These are phyloP conservation scores for Scrobipalpa atriplicella DNA, from an alignment of 2,888 invertebrate species.

Conservation along the genomic window DNA sequence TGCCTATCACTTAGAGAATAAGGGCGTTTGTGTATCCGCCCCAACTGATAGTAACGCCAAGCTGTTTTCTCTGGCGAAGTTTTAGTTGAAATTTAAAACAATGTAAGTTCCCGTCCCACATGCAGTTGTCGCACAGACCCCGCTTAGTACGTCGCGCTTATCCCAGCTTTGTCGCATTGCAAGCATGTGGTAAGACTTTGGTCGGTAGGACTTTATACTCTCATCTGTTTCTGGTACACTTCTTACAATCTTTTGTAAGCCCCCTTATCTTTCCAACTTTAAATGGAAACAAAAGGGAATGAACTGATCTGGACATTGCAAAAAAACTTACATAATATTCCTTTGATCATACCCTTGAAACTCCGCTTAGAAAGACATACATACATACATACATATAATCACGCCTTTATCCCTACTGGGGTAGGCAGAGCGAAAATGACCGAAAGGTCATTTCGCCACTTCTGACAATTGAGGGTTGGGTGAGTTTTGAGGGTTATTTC, in stretches of 20 bases:
- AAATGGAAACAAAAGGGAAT: neutral
- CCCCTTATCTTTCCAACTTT: neutral
- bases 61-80: neutral
- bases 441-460: too few relatives aligned
- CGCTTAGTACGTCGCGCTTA: conserved; percentile 9
- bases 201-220: neutral
- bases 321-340: neutral
- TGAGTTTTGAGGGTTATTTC: too few relatives aligned
- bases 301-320: neutral
- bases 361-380: too few relatives aligned
- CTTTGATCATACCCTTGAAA: too few relatives aligned
- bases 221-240: conserved; percentile 16
- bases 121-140: conserved; percentile 16
- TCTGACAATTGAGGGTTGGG: too few relatives aligned
- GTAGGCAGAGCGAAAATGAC: too few relatives aligned
- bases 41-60: neutral
- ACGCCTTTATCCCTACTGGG: too few relatives aligned
- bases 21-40: neutral
- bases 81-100: conserved; percentile 8
- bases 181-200: conserved; percentile 35
- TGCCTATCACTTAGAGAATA: neutral
- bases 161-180: conserved; percentile 36
- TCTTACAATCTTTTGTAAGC: neutral
- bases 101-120: neutral
- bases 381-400: too few relatives aligned